Base-by-base conservation (phyloP, 1,140 invertebrate species). In the Goniozus legneri region DNA sequence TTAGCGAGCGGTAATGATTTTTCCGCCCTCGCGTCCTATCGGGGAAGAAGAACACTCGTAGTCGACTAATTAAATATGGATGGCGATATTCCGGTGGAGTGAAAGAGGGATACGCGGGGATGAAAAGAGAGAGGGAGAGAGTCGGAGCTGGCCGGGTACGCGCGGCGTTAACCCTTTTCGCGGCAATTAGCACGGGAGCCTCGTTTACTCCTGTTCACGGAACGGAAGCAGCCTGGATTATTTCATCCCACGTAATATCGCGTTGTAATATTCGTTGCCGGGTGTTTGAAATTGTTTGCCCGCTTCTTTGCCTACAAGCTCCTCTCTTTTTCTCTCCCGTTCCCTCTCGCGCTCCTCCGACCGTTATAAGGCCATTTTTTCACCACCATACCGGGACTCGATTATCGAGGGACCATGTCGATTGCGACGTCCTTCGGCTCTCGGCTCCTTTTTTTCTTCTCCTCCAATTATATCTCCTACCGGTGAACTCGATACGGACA, bases 211-310 rank as follows among this genome's bases (percentile, higher is more conserved):
- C 64, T 65, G 67, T 70, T 69, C 62, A 60, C 63, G 48, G 62
- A 54, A 51, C 58, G 49, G 59, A 61, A 60, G 58, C 60, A 56
- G 52, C 56, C 60, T 67, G 69, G 68, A 71, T 72, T 71, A 71
- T 71, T 72, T 71, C 62, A 69, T 71, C 64, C 59, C 61, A 58
- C 61, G 65, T 72, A 67, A 72, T 72, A 72, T 72, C 65, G 63
- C 52, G 63, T 65, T 70, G 66, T 72, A 72, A 72, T 70, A 69
- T 70, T 70, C 66, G 66, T 66, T 58, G 65, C 67, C 66, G 60
- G 69, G 60, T 69, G 65, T 63, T 71, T 67, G 46, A 58, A 70
- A 72, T 70, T 69, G 69, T 69, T 70, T 67, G 64, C 58, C 51
- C 43, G 52, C 43, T 58, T 59, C 57, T 65, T 61, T n/a, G n/a